Base-by-base conservation (phyloP, 2,888 invertebrate genomes). In the Sinotaia quadrata region DNA sequence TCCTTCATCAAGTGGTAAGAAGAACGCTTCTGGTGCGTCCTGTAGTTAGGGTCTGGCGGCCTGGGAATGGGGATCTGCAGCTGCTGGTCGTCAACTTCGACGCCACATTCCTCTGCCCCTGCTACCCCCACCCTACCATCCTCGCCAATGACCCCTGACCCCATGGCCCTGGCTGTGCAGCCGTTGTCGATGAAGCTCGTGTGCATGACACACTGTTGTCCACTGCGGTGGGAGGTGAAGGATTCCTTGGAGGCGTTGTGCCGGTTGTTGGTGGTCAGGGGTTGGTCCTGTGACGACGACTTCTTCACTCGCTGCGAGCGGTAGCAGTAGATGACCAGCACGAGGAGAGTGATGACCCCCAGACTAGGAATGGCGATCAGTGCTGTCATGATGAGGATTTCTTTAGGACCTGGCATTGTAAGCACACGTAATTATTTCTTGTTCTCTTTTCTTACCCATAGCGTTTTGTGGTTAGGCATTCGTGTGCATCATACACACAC, bases 1-100 rank as follows among this genome's bases (percentile, higher is more conserved):
- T 73, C 72, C 71, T 82, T 78, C 82, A 84, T 84, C 78, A 84
- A 78, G 58, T 81, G 81, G 74, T 84, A 84, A 8, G 84, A 83
- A 15, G 81, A 78, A 57, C 82, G 67, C 69, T 84, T 83, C 69
- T 83, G 78, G 62, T 82, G 82, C 27, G 80, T 76, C 56, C 71
- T 37, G 62, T 67, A 66, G 60, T 60, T 60, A 29, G 67, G 61
- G 34, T 70, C 70, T 4, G 59, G 58, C 10, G 44, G 56, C 15
- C 51, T n/a, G 3, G 66, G 58, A 7, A 58, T 29, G 24, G 66
- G 66, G 58, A 58, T 66, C 56, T 41, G 52, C 41, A 44, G 12
- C 49, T 66, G 56, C 33, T 44, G 58, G 34, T 66, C 58, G 29
- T 66, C 58, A 24, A 66, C 27, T 18, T 47, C 47, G 44, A 21